Conservation (phyloP, 2,113 vertebrate genomes). For the Entelurus aequoreus region DNA sequence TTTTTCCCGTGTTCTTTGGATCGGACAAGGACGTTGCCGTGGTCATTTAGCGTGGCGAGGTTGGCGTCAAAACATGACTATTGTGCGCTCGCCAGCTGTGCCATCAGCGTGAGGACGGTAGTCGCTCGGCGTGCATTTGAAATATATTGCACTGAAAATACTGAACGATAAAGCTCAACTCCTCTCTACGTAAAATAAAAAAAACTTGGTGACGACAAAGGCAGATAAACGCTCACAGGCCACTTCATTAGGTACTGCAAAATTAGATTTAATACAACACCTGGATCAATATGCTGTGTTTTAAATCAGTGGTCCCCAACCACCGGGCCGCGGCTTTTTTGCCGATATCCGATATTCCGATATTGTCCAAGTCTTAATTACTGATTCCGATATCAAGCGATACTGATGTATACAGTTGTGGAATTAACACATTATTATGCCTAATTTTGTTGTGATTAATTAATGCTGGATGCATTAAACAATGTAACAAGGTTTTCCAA, state of each 20-base stretch:
- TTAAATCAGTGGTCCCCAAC: no score
- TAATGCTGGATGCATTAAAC: no score
- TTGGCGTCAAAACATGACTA: slow-evolving; percentile 4
- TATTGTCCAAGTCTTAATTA: no score
- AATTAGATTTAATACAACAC: neutral
- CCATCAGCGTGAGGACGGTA: neutral
- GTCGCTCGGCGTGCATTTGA: neutral
- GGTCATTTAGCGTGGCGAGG: neutral
- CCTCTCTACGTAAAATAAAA: slow-evolving; percentile 34
- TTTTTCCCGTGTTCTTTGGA: no score
- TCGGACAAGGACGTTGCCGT: neutral
- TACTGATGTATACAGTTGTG: no score
- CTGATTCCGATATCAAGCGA: no score
- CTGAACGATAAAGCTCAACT: slow-evolving; percentile 8
- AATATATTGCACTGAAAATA: neutral
- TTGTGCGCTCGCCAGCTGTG: slow-evolving; percentile 3
- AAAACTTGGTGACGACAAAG: slow-evolving; percentile 19
- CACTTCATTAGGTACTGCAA: neutral
- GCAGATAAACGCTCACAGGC: neutral
- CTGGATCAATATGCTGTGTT: no score
- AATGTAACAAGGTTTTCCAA: no score
- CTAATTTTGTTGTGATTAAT: no score
- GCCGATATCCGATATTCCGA: no score
- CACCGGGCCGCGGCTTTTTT: no score
- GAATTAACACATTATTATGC: no score